phyloP scores from a whole-genome alignment of 2,113 vertebrate species.

The Dipodomys spectabilis region DNA sequence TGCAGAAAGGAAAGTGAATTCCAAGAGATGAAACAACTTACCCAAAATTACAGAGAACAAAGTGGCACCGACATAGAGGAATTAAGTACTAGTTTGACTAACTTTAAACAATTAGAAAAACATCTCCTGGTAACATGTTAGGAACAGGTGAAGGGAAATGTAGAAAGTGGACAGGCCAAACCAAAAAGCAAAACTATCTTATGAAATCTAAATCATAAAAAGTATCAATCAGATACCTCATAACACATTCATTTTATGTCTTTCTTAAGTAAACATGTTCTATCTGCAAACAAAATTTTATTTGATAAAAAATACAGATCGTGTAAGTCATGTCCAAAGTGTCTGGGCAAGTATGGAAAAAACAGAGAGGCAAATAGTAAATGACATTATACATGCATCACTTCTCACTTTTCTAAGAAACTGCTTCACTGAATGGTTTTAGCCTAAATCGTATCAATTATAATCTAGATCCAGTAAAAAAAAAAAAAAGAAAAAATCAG shows the following conservation, averaged over 20 bases:
- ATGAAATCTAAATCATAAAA: neutral
- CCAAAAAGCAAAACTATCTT: neutral
- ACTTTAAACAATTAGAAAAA: neutral
- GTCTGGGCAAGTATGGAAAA: neutral
- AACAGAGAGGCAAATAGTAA: neutral
- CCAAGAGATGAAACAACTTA: neutral
- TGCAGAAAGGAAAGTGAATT: neutral
- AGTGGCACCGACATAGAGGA: neutral
- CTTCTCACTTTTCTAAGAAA: neutral
- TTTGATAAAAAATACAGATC: neutral
- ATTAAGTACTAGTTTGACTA: neutral
- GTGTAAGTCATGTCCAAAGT: neutral
- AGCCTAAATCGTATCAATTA: neutral
- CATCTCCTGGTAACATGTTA: neutral
- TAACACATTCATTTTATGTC: neutral
- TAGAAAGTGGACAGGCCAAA: neutral
- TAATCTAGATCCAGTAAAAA: slow-evolving; percentile 4
- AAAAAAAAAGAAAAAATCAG: slow-evolving; percentile 3
- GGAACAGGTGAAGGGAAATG: neutral
- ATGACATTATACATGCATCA: neutral
- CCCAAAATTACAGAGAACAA: neutral
- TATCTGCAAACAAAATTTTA: slow-evolving; percentile 20
- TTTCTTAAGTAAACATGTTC: neutral
- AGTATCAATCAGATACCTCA: neutral
- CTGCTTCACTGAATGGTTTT: neutral